phyloP scores from a whole-genome alignment of 2,797 vertebrate species.

The Trematocara caparti region DNA sequence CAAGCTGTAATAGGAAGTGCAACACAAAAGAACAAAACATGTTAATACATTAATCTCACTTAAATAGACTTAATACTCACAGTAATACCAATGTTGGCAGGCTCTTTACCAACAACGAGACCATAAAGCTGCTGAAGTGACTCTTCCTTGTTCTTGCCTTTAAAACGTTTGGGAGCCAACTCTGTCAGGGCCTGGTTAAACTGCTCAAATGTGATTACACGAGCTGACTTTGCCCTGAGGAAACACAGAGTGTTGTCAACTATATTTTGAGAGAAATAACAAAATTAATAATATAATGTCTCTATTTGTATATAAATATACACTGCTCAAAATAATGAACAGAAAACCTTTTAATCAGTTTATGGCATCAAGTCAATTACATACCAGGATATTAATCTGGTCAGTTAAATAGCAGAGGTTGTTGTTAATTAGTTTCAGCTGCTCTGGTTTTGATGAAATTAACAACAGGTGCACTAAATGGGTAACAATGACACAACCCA shows the following conservation, averaged over 20 bases:
- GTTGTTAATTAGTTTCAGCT: neutral
- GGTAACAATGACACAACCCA: neutral
- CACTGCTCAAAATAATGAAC: neutral
- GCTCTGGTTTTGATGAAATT: neutral
- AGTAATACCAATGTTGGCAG: constrained; percentile 71
- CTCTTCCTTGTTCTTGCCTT: constrained; percentile 78
- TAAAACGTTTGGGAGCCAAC: constrained; percentile 81
- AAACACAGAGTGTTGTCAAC: constrained; percentile 11
- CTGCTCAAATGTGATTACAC: constrained; percentile 84
- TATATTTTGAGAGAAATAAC: neutral
- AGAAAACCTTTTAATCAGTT: neutral
- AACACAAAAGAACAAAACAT: neutral
- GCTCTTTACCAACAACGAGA: constrained; percentile 83
- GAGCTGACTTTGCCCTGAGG: constrained; percentile 79
- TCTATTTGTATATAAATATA: neutral
- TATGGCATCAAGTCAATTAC: neutral
- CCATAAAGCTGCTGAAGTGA: constrained; percentile 73
- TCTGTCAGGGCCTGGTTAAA: constrained; percentile 84
- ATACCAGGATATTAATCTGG: neutral
- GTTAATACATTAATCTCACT: neutral
- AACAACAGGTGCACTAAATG: neutral
- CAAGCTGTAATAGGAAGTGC: neutral
- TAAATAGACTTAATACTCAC: constrained; percentile 66
- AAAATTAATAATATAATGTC: neutral
- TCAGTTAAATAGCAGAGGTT: neutral